Percentiles rank a stretch among this genome's conserved stretches.
phyloP scores from a whole-genome alignment of 2,113 vertebrate genomes.

The Alosa alosa region DNA sequence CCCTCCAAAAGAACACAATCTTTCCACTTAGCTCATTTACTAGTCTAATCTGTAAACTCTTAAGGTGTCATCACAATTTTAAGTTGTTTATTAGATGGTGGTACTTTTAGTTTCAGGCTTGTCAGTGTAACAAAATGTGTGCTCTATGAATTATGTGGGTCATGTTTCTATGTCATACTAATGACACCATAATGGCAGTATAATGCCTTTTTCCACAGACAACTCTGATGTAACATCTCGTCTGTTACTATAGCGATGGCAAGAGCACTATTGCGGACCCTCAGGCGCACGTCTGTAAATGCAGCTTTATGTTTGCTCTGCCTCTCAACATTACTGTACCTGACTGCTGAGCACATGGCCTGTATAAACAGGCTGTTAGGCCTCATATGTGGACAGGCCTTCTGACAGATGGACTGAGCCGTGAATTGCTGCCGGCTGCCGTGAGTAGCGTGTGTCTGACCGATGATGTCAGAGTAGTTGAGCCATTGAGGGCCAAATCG shows the following conservation, averaged over 20 bases:
- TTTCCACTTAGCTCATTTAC: slow-evolving; percentile 14
- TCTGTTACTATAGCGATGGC: neutral
- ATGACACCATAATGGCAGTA: neutral
- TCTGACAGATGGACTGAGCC: slow-evolving; percentile 20
- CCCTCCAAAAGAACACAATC: neutral
- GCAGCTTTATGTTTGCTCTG: slow-evolving; percentile 2
- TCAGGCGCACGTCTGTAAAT: neutral
- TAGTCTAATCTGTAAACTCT: slow-evolving; percentile 5
- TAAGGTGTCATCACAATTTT: slow-evolving; percentile 5
- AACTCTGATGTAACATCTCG: neutral
- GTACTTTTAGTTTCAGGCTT: neutral
- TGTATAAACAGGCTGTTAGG: slow-evolving; percentile 5
- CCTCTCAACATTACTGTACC: neutral
- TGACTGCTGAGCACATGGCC: slow-evolving; percentile 7
- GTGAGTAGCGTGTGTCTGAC: slow-evolving; percentile 18
- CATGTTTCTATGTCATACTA: neutral
- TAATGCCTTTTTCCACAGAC: neutral
- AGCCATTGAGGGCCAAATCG: slow-evolving; percentile 43
- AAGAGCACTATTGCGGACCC: neutral
- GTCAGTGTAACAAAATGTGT: neutral
- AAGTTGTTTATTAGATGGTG: neutral
- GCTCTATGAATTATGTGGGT: neutral
- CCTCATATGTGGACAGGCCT: neutral
- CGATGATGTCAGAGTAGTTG: slow-evolving; percentile 21
- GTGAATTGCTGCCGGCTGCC: slow-evolving; percentile 21